These are phyloP conservation scores for Seriola quinqueradiata DNA, from an alignment of 2,113 vertebrate genomes.

Conservation along the genomic window DNA sequence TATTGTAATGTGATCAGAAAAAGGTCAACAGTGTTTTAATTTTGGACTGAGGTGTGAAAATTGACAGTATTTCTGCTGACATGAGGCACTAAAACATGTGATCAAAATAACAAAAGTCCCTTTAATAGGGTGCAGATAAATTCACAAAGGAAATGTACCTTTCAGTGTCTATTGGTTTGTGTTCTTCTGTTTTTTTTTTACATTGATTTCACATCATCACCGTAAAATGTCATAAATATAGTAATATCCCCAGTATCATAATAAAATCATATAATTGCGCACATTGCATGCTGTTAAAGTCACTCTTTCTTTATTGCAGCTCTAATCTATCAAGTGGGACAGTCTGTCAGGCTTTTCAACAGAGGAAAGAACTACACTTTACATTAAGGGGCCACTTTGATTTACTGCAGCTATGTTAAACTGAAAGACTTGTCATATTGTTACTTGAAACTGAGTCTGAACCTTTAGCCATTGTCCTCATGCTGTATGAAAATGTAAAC, in stretches of 20 bases:
- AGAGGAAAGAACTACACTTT: neutral
- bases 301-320: neutral
- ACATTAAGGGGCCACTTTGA: neutral
- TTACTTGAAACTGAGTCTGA: neutral
- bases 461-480: neutral
- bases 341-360: neutral
- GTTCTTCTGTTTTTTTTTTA: neutral
- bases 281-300: neutral
- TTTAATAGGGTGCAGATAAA: neutral
- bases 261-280: neutral
- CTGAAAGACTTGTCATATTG: neutral
- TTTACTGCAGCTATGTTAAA: neutral
- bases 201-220: neutral
- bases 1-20: neutral
- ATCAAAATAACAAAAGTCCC: slow-evolving; percentile 10
- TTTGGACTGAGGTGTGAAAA: slow-evolving; percentile 8
- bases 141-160: slow-evolving; percentile 17
- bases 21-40: neutral
- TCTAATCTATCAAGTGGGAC: neutral
- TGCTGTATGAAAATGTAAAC: neutral
- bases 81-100: neutral
- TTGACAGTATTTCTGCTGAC: neutral
- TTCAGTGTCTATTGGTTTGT: slow-evolving; percentile 7
- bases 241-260: neutral
- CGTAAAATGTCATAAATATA: neutral